Evolutionary conservation across 2,888 invertebrate genomes (phyloP), one percentile per base, ranked within the genome.

Genomic region (Cinara cedri): DNA sequence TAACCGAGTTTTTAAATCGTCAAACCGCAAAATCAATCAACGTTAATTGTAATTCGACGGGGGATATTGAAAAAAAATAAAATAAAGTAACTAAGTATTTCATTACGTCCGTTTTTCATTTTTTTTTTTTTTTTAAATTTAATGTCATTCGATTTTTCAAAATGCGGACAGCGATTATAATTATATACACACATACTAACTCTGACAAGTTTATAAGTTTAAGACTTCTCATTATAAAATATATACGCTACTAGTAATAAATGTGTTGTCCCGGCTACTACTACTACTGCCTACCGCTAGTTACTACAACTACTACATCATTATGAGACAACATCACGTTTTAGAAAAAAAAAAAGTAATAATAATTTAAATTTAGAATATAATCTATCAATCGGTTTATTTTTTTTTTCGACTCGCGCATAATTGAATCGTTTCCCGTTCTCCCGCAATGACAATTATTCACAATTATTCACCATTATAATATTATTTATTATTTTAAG

Each of bases 201-300:
- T 1, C 34, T 34, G 72, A 62, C 71, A 72, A 57, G 71, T 57
- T n/a, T 72, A 46, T 62, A 16, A 72, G 60, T 34, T 49, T 72
- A 49, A 72, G 26, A 49, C n/a, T 62, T 72, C 60, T 62, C 1
- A 57, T 46, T 72, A 14, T 14, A n/a, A n/a, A n/a, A n/a, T n/a
- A n/a, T n/a, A n/a, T n/a, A n/a, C n/a, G 60, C 49, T 62, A 72
- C 60, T 62, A n/a, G n/a, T 49, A 62, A 72, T 62, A 60, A 72
- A 60, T 49, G 57, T 14, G 72, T 46, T 60, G 46, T 72, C 19
- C 24, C 60, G 1, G 6, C 26, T 16, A 42, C 55, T 42, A 10
- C 44, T 21, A 13, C 19, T n/a, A n/a, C 51, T 51, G 11, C 49
- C 34, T 34, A 34, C 34, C 6, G 6, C 34, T 34, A 8, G n/a